phyloP scores from a whole-genome alignment of 2,113 vertebrate genomes.

The Grallaria varia region DNA sequence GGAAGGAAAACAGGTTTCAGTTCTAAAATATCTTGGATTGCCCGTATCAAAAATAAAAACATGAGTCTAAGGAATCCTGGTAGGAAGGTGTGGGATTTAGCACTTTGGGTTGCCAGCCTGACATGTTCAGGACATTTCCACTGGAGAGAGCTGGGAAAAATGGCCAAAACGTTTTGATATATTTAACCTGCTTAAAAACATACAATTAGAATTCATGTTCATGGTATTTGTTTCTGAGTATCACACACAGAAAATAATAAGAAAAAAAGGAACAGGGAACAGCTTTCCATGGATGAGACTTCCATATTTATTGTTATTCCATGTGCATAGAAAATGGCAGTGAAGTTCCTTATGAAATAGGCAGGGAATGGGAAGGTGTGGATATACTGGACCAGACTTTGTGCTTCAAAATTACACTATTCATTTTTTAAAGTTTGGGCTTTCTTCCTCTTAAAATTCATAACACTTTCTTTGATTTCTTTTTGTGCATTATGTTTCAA shows the following conservation, averaged over 20 bases:
- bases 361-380: slow-evolving; percentile 75
- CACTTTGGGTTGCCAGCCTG: background rate
- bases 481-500: slow-evolving; percentile 62
- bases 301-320: slow-evolving; percentile 86
- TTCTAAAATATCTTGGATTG: background rate
- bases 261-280: slow-evolving; percentile 44
- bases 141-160: background rate
- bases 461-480: slow-evolving; percentile 66
- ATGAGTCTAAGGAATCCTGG: background rate
- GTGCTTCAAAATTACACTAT: slow-evolving; percentile 75
- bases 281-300: slow-evolving; percentile 77
- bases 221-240: background rate
- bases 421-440: slow-evolving; percentile 77
- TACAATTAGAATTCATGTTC: background rate
- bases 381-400: slow-evolving; percentile 67
- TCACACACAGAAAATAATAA: slow-evolving; percentile 5
- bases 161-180: background rate
- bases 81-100: background rate
- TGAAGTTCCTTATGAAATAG: slow-evolving; percentile 77
- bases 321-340: slow-evolving; percentile 90
- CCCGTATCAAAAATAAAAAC: background rate
- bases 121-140: background rate
- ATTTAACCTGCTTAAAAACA: background rate
- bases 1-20: background rate
- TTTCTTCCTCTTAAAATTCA: slow-evolving; percentile 70